Conservation (phyloP, 2,888 invertebrate genomes). For the Sesamia inferens region DNA sequence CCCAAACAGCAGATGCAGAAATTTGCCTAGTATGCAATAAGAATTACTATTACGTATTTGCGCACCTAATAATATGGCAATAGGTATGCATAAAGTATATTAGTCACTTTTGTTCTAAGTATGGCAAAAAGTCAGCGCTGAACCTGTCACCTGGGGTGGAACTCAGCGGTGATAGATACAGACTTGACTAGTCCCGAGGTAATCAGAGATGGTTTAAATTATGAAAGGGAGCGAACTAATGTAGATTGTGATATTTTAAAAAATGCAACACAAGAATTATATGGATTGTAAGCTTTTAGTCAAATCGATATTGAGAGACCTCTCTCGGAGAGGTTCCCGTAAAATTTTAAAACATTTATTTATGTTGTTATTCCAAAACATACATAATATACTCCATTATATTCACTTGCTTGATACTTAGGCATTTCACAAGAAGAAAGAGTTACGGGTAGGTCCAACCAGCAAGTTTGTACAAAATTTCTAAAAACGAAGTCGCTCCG, state of each 20-base stretch:
- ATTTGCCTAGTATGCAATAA: not conserved
- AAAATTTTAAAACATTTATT: not conserved
- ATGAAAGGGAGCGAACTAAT: slow-evolving; percentile 19
- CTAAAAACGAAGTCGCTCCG: not conserved
- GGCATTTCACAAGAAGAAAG: not conserved
- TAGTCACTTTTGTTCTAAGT: slow-evolving; percentile 18
- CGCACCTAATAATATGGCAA: not conserved
- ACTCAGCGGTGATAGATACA: slow-evolving; percentile 62
- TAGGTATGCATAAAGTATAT: slow-evolving; percentile 2
- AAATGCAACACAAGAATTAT: not conserved
- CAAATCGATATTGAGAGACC: not conserved
- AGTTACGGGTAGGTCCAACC: no score
- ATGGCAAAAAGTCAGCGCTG: slow-evolving; percentile 37
- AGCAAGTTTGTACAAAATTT: not conserved
- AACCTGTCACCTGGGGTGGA: slow-evolving; percentile 45
- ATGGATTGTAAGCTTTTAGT: slow-evolving; percentile 3
- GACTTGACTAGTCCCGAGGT: slow-evolving; percentile 44
- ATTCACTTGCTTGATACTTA: not conserved
- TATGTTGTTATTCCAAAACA: not conserved
- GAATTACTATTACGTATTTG: not conserved
- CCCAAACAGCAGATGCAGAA: not conserved
- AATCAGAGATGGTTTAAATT: slow-evolving; percentile 3
- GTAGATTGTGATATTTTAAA: not conserved
- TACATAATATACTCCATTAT: not conserved
- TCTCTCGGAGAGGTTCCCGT: not conserved